Percentiles rank a stretch among this genome's conserved stretches.
phyloP scores from a whole-genome alignment of 1,140 invertebrate species.

The Drosophila oshimai region DNA sequence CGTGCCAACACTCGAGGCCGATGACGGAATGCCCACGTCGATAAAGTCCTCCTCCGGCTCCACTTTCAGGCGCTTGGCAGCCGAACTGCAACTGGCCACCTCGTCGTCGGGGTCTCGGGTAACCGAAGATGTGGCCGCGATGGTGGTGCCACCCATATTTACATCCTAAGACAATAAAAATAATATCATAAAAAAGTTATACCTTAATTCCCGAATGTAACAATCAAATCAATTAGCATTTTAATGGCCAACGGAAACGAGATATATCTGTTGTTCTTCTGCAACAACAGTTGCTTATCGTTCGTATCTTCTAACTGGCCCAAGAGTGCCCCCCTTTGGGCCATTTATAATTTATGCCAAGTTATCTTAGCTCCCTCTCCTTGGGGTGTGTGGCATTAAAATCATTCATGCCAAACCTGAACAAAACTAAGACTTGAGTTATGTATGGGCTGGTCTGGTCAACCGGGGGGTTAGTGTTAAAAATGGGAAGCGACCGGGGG shows the following conservation, averaged over 20 bases:
- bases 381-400: slow-evolving; percentile 33
- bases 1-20: slow-evolving; percentile 60
- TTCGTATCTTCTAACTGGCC: slow-evolving; percentile 23
- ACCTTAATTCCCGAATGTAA: slow-evolving; percentile 43
- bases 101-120: slow-evolving; percentile 52
- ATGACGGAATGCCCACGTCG: slow-evolving; percentile 65
- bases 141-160: slow-evolving; percentile 63
- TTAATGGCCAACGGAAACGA: slow-evolving; percentile 67
- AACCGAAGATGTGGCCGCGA: background rate
- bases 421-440: slow-evolving; percentile 49
- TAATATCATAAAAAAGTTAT: slow-evolving; percentile 40
- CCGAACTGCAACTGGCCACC: slow-evolving; percentile 46
- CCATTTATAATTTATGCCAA: slow-evolving; percentile 68
- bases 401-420: slow-evolving; percentile 54
- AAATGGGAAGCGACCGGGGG: slow-evolving; percentile 16
- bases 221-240: slow-evolving; percentile 72
- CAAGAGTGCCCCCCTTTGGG: slow-evolving; percentile 7
- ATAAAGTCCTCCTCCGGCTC: slow-evolving; percentile 65
- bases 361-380: slow-evolving; percentile 1
- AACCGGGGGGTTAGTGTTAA: slow-evolving; percentile 26
- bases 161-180: slow-evolving; percentile 55
- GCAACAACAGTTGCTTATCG: slow-evolving; percentile 4
- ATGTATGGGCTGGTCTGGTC: slow-evolving; percentile 39
- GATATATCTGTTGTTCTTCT: slow-evolving; percentile 32
- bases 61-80: slow-evolving; percentile 46